These are phyloP conservation scores for Stramonita haemastoma DNA, from an alignment of 2,888 invertebrate species.

Conservation along the genomic window DNA sequence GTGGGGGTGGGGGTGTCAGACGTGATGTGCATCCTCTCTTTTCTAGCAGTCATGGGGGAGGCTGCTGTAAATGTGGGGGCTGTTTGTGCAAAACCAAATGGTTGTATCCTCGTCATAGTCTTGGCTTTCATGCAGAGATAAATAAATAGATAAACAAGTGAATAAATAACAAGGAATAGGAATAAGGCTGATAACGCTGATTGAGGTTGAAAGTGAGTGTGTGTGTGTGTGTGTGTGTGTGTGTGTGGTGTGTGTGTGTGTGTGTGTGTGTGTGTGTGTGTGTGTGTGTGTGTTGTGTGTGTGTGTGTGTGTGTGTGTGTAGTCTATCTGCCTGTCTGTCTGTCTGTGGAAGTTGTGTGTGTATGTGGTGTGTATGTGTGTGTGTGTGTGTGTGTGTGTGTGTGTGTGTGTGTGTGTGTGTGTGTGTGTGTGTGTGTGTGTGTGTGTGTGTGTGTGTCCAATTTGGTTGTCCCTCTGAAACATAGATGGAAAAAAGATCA, in stretches of 20 bases:
- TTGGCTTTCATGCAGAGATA: no score
- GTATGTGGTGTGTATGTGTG: not conserved
- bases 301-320: conserved; percentile 15
- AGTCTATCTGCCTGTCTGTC: not conserved
- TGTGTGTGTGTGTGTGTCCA: not conserved
- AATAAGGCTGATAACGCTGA: not conserved
- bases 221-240: not conserved
- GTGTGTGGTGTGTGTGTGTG: not conserved
- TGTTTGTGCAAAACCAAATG: no score
- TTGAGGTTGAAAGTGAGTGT: not conserved
- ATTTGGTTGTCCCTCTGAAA: no score
- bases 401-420: not conserved
- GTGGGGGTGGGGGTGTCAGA: not conserved
- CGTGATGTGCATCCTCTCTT: not conserved
- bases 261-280: conserved; percentile 1
- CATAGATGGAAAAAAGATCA: no score
- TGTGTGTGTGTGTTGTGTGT: not conserved
- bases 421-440: not conserved
- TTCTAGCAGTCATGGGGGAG: not conserved
- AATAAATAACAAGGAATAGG: not conserved
- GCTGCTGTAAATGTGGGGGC: not conserved
- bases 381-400: conserved; percentile 25
- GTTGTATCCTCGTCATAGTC: no score
- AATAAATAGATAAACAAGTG: not conserved
- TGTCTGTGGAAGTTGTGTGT: not conserved